Base-by-base conservation (phyloP, 2,797 vertebrate genomes). In the Geotrypetes seraphini region DNA sequence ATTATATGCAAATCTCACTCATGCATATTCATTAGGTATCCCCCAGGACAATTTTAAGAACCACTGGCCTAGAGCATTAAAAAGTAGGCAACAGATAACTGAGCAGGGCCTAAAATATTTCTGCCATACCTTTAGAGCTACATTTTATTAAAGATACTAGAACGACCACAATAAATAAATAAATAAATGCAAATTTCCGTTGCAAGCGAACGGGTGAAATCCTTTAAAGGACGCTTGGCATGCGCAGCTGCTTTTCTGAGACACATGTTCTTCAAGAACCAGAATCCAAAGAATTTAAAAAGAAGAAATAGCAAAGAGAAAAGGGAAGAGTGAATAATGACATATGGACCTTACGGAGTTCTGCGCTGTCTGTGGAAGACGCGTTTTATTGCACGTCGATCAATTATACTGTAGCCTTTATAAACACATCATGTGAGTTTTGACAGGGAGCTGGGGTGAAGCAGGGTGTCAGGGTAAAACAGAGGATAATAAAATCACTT, bases 401-500 rank as follows among this genome's bases (percentile, higher is more conserved):
- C 60, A 70, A 73, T 69, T 69, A 72, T 25, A 28, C 67, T 21
- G 46, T 46, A 66, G 78, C 82, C 90, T 91, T 87, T 90, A 95
- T 95, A 95, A 97, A 97, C 92, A 95, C 85, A 90, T 97, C 93
- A 93, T 84, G 64, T 66, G 53, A 69, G 75, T 77, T 78, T 79
- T 95, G 91, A 94, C 92, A 97, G 88, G 72, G 60, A 81, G 72
- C 53, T 29, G 74, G 78, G 80, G 83, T 86, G 84, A 84, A 83
- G 79, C 67, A 70, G 77, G 78, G 79, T 83, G 78, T 85, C 84
- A 81, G 77, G 75, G 84, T 78, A 75, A 81, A 85, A 80, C 80
- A 79, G 74, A 79, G 84, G 87, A 91, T 90, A 84, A 97, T 96
- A 97, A 95, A 96, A 97, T 92, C 86, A 89, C 88, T 90, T 85